These are phyloP conservation scores for Leptinotarsa texana DNA, from an alignment of 1,140 invertebrate genomes.

Conservation along the genomic window DNA sequence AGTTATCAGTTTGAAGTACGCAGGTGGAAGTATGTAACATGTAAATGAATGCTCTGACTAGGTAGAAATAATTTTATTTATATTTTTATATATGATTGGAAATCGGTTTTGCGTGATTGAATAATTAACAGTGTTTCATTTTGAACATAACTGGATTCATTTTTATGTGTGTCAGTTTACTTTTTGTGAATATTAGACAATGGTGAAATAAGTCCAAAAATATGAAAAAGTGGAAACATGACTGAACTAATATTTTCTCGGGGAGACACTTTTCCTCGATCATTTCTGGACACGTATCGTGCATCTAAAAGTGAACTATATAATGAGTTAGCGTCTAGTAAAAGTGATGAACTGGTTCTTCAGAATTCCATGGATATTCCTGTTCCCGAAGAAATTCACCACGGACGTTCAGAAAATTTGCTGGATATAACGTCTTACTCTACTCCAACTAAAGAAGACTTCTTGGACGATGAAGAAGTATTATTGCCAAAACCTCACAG, in stretches of 20 bases:
- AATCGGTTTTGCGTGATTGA: background rate
- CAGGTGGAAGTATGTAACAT: background rate
- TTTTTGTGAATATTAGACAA: background rate
- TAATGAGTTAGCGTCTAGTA: constrained; percentile 52
- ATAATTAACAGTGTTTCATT: background rate
- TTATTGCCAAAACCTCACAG: constrained; percentile 40
- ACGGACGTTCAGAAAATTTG: constrained; percentile 53
- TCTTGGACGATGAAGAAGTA: constrained; percentile 47
- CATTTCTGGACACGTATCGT: constrained; percentile 52
- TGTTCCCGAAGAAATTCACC: constrained; percentile 48
- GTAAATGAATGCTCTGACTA: background rate
- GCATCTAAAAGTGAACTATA: constrained; percentile 46
- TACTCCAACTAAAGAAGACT: constrained; percentile 48
- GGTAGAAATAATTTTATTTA: background rate
- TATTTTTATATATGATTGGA: background rate
- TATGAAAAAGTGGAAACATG: constrained; percentile 38
- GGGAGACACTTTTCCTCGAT: constrained; percentile 53
- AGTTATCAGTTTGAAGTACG: background rate
- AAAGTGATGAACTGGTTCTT: constrained; percentile 54
- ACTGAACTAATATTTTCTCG: constrained; percentile 53
- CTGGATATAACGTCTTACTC: constrained; percentile 44
- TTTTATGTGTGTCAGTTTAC: background rate
- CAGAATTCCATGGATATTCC: constrained; percentile 51
- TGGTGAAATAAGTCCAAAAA: background rate
- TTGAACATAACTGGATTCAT: background rate